These are phyloP conservation scores for Microctenopoma steveboyesi DNA, from an alignment of 2,797 vertebrate genomes.

Conservation along the genomic window DNA sequence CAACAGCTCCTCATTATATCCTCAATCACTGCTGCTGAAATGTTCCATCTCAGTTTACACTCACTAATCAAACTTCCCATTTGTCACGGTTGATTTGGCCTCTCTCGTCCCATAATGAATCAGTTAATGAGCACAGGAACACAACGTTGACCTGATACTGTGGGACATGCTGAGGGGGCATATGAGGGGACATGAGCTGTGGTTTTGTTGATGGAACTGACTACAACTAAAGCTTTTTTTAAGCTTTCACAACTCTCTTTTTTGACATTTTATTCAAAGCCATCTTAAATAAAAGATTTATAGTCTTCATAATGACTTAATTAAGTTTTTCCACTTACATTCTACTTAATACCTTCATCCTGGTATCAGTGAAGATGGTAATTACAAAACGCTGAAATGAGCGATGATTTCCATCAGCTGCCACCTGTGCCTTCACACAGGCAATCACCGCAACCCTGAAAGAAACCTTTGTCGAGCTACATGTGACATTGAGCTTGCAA, in stretches of 20 bases:
- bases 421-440: not conserved
- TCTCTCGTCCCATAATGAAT: constrained; percentile 20
- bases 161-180: constrained; percentile 12
- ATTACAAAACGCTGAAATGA: too few species aligned
- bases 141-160: constrained; percentile 28
- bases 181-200: constrained; percentile 3
- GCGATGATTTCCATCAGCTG: too few species aligned
- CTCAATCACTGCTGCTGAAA: constrained; percentile 19
- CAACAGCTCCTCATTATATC: not conserved
- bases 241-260: not conserved
- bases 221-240: not conserved
- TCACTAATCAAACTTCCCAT: constrained; percentile 26
- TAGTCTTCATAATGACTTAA: too few species aligned
- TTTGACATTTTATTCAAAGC: not conserved
- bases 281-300: not conserved
- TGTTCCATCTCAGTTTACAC: constrained; percentile 15
- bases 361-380: too few species aligned
- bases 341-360: too few species aligned
- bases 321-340: too few species aligned
- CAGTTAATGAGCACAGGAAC: constrained; percentile 30
- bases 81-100: constrained; percentile 30
- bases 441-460: constrained; percentile 9
- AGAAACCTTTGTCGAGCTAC: constrained; percentile 4
- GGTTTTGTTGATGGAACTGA: not conserved
- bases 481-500: not conserved